A percentile compares a stretch with the other conserved stretches of the same genome.
Conservation (phyloP, 2,113 vertebrate genomes). For the Oxygymnocypris stewartii region DNA sequence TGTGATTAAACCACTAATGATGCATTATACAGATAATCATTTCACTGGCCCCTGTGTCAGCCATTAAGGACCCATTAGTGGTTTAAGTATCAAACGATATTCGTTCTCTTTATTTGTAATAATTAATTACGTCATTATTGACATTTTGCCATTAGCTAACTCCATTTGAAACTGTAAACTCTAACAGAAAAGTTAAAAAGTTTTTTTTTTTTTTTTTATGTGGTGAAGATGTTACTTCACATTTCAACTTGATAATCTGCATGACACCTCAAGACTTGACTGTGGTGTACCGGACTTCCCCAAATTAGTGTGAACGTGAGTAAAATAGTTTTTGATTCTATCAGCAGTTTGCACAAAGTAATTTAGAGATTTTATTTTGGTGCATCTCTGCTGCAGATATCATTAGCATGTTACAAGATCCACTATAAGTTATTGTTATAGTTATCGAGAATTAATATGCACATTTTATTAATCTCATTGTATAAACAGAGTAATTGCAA, state of each 20-base stretch:
- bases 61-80: conserved; percentile 5
- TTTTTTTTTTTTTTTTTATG: neutral
- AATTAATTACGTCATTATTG: neutral
- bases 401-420: neutral
- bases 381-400: neutral
- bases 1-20: neutral
- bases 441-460: neutral
- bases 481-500: neutral
- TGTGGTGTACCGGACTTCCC: neutral
- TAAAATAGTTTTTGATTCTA: neutral
- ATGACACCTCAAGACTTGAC: neutral
- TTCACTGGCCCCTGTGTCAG: neutral
- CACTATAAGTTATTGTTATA: neutral
- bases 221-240: neutral
- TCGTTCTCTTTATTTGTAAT: neutral
- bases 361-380: neutral
- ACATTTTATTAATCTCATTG: neutral
- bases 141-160: neutral
- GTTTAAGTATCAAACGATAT: conserved; percentile 4
- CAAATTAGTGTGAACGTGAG: neutral
- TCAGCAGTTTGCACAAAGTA: neutral
- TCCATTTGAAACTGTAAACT: neutral
- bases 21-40: neutral
- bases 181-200: no score
- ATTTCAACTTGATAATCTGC: neutral